phyloP scores from a whole-genome alignment of 1,140 invertebrate species.

The Berghia stephanieae region DNA sequence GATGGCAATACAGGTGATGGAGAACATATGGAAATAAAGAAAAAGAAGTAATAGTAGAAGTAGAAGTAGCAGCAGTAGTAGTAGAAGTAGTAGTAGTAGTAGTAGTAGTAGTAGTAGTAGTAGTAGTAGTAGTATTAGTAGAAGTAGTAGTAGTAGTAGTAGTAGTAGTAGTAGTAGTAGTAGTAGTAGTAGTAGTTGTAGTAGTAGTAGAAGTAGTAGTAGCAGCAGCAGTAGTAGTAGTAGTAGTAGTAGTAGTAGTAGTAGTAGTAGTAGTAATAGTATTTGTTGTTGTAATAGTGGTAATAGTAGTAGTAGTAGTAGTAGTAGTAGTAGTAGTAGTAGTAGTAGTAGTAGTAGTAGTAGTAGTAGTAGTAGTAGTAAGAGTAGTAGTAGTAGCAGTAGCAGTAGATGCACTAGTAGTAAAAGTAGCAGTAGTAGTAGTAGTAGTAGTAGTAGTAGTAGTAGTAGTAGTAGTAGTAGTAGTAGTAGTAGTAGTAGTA shows the following conservation, averaged over 20 bases:
- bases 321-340: too few species aligned
- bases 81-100: not conserved
- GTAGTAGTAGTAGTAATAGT: too few species aligned
- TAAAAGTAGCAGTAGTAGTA: not conserved
- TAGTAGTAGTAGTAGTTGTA: not conserved
- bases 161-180: too few species aligned
- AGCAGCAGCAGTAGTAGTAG: not conserved
- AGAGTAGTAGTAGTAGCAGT: too few species aligned
- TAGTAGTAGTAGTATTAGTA: too few species aligned
- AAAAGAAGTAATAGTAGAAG: not conserved
- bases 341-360: not conserved
- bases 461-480: not conserved
- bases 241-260: conserved; percentile 1
- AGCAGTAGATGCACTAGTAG: not conserved
- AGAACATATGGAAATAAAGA: not conserved
- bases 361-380: too few species aligned
- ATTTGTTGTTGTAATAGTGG: too few species aligned
- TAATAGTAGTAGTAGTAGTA: too few species aligned
- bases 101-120: not conserved
- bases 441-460: not conserved
- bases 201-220: not conserved
- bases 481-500: not conserved
- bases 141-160: too few species aligned
- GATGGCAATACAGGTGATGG: too few species aligned
- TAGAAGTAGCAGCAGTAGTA: not conserved